A percentile compares a stretch with the other conserved stretches of the same genome.
Conservation (phyloP, 2,797 vertebrate species). For the Coracias cyanogaster region DNA sequence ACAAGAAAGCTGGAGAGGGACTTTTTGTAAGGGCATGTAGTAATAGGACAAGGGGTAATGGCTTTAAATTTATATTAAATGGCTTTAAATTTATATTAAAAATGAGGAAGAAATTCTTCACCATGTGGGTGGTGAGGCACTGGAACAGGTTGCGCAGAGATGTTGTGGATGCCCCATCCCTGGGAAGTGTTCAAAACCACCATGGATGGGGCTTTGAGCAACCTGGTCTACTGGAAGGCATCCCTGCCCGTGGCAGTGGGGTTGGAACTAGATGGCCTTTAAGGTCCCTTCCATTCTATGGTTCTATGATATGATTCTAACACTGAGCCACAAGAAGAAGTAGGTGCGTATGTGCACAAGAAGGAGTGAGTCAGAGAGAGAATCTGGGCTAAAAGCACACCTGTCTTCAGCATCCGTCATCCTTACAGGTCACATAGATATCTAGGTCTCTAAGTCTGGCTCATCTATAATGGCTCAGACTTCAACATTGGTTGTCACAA, state of each 20-base stretch:
- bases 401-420: background rate
- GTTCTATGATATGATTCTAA: background rate
- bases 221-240: background rate
- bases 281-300: background rate
- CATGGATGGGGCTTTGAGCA: background rate
- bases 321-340: background rate
- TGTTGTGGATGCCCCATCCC: background rate
- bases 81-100: too few relatives aligned
- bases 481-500: background rate
- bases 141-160: background rate
- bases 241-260: background rate
- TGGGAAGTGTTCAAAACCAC: background rate
- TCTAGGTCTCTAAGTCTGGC: background rate
- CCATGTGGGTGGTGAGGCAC: background rate
- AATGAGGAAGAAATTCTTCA: background rate
- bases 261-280: background rate
- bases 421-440: background rate
- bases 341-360: fast-evolving
- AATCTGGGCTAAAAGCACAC: background rate
- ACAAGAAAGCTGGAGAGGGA: background rate
- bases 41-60: background rate
- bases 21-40: background rate
- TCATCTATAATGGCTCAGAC: background rate
- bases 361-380: background rate
- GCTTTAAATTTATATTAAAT: too few relatives aligned